Conservation (phyloP, 2,113 vertebrate species). For the Probosciger aterrimus region DNA sequence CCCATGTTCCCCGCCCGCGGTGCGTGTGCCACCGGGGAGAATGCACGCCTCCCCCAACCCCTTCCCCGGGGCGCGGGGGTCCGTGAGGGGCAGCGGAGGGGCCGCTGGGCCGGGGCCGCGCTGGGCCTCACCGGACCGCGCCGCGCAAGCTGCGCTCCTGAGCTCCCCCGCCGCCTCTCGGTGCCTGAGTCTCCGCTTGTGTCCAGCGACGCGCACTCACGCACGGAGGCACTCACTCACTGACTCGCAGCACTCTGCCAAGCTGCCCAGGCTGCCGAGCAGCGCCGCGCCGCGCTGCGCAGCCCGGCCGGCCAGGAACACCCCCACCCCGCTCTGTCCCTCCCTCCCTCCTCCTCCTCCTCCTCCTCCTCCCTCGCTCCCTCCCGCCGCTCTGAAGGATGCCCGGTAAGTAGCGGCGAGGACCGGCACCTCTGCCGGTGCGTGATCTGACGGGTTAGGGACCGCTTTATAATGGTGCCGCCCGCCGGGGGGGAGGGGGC, state of each 20-base stretch:
- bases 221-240: not conserved
- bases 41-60: not conserved
- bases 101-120: conserved; percentile 1
- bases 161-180: conserved; percentile 47
- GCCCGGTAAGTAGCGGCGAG: conserved; percentile 5
- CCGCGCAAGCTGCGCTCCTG: conserved; percentile 52
- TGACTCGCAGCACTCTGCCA: not conserved
- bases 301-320: not conserved
- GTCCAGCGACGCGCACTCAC: not conserved
- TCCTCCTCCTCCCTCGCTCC: not conserved
- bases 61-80: not conserved
- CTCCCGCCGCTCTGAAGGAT: not conserved
- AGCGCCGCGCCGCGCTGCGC: not conserved
- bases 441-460: not conserved
- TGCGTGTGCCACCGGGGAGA: not conserved
- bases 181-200: not conserved
- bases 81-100: conserved; percentile 17
- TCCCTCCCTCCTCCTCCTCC: not conserved
- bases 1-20: not conserved
- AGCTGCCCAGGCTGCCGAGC: not conserved
- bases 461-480: not conserved
- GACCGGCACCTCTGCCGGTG: not conserved
- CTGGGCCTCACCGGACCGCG: conserved; percentile 65
- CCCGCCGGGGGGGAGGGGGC: not conserved
- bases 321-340: not conserved